Conservation (phyloP, 2,888 invertebrate species). For the Choristoneura rosaceana region DNA sequence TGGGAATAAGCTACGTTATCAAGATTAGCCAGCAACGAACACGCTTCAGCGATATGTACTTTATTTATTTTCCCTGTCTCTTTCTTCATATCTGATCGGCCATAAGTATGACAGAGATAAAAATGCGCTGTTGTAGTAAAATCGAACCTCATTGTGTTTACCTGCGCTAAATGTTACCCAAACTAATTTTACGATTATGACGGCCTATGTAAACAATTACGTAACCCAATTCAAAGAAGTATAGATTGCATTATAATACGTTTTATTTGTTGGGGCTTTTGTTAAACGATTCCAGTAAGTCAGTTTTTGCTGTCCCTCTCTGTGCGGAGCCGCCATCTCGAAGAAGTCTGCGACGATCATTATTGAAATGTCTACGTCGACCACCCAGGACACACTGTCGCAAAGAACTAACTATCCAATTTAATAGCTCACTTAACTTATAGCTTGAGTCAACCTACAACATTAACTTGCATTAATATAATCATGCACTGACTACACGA, state of each 20-base stretch:
- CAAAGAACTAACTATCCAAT: constrained; percentile 45
- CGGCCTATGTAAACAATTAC: constrained; percentile 51
- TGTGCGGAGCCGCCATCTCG: constrained; percentile 64
- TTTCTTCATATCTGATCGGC: not conserved
- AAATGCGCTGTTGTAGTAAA: not conserved
- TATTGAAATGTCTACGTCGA: constrained; percentile 74
- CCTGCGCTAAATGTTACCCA: constrained; percentile 23
- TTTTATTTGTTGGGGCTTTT: constrained; percentile 40
- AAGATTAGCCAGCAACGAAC: constrained; percentile 14
- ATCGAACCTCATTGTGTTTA: constrained; percentile 3
- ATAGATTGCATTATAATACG: constrained; percentile 46
- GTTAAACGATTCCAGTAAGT: constrained; percentile 63
- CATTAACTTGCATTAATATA: not conserved
- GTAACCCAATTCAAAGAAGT: constrained; percentile 67
- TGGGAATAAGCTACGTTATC: constrained; percentile 9
- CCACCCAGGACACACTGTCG: constrained; percentile 77
- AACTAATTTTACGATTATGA: constrained; percentile 30
- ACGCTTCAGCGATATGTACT: constrained; percentile 3
- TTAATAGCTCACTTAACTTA: constrained; percentile 33
- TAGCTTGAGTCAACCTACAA: constrained; percentile 4
- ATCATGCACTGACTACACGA: constrained; percentile 2
- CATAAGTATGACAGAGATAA: constrained; percentile 3
- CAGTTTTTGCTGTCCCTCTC: constrained; percentile 67
- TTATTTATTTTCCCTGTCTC: not conserved
- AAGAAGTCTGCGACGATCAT: constrained; percentile 68